Base-by-base conservation (phyloP, 1,140 invertebrate genomes). In the Oscheius sp. region DNA sequence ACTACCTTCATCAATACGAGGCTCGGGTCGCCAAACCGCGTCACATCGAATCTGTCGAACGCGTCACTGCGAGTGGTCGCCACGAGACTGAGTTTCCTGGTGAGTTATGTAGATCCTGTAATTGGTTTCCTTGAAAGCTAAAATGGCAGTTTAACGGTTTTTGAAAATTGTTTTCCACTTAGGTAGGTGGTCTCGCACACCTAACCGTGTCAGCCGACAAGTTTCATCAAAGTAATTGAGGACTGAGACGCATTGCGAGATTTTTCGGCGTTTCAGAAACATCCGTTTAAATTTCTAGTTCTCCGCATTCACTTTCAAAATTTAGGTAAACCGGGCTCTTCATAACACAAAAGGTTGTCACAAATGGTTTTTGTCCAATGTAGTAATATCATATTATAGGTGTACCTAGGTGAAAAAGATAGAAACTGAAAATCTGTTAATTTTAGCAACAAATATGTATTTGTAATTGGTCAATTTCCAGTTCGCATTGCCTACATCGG, bases 41-140 rank as follows among this genome's bases (percentile, higher is more conserved):
- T 31, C 49, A 68, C 34, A 36, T 52, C 15, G 65, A 68, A 13
- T 68, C 66, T 1, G 66, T 58, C 2, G 66, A 68, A 26, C 34
- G 66, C 35, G 28, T 68, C 4, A 31, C 36, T 15, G 45, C 32
- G 1, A 61, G 34, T n/a, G 35, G 52, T 0, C 20, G 52, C 15
- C 34, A 68, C n/a, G 52, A 68, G 31, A 68, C 52, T 23, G 52
- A 59, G 35, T 59, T 59, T 32, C 26, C 66, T 58, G 66, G 66
- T 68, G 20, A 36, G 23, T 1, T 29, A 28, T 26, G 2, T 32
- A n/a, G 20, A 32, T 61, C 2, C n/a, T 26, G 36, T 34, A 28
- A 15, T 63, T 3, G 23, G 3, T 29, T 7, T 38, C 15, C 45
- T 63, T 20, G 15, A 65, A n/a, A n/a, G n/a, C n/a, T n/a, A n/a